Evolutionary conservation across 2,888 invertebrate genomes (phyloP).

Genomic region (Morpho helenor): DNA sequence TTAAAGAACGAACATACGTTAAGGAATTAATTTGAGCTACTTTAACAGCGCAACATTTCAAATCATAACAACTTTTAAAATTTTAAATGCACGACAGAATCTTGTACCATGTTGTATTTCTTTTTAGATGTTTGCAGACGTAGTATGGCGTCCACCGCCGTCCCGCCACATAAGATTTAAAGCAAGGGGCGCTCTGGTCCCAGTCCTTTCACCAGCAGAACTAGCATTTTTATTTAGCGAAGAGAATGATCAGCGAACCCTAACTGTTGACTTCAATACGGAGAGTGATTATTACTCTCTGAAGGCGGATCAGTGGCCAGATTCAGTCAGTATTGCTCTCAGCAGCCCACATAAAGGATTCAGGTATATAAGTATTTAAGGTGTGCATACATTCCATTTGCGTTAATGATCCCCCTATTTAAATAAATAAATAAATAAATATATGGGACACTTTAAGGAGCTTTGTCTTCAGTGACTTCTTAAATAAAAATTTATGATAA

Average conservation of each 20-base stretch:
- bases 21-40: neutral
- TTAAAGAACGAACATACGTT: no score
- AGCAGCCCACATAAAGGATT: slow-evolving; percentile 61
- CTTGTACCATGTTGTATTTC: no score
- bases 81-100: no score
- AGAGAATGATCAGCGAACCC: slow-evolving; percentile 39
- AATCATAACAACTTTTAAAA: neutral
- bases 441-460: neutral
- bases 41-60: neutral
- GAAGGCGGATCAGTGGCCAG: slow-evolving; percentile 52
- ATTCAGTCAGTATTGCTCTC: slow-evolving; percentile 49
- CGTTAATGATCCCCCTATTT: no score
- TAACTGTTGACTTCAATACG: slow-evolving; percentile 49
- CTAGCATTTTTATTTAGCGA: slow-evolving; percentile 48
- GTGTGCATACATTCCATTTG: no score
- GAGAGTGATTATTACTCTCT: slow-evolving; percentile 54
- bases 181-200: slow-evolving; percentile 54
- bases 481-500: slow-evolving; percentile 1
- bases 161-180: slow-evolving; percentile 64
- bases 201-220: slow-evolving; percentile 54
- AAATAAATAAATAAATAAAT: neutral
- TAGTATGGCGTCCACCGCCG: slow-evolving; percentile 69
- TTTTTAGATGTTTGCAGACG: slow-evolving; percentile 60
- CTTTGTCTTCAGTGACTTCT: no score
- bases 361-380: slow-evolving; percentile 38